Percentiles rank a stretch among this genome's conserved stretches.
Evolutionary conservation across 2,113 vertebrate species (phyloP).

Genomic region (Pterocles gutturalis): DNA sequence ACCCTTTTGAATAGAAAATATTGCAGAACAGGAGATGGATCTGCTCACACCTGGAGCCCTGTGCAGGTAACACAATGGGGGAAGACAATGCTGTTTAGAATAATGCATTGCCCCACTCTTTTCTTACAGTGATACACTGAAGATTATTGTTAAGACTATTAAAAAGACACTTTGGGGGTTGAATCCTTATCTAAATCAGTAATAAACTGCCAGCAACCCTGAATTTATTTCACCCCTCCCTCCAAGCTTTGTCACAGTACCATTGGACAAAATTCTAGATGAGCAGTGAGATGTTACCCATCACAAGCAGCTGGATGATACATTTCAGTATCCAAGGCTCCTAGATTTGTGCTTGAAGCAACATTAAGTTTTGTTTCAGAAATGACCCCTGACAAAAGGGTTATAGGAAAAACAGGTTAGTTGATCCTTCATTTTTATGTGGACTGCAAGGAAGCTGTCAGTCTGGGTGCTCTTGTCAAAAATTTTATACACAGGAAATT

Average conservation of each 20-base stretch:
- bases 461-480: neutral
- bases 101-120: neutral
- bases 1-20: neutral
- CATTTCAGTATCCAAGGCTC: neutral
- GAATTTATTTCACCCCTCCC: neutral
- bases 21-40: neutral
- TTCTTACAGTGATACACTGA: neutral
- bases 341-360: neutral
- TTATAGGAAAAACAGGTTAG: neutral
- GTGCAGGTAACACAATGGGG: rapidly evolving
- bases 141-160: neutral
- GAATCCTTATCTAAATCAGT: neutral
- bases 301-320: neutral
- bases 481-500: neutral
- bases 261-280: neutral
- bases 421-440: neutral
- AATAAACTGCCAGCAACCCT: neutral
- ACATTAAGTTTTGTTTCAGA: neutral
- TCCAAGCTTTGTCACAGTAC: neutral
- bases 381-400: rapidly evolving
- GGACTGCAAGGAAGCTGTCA: neutral
- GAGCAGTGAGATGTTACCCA: neutral
- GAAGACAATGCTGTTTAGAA: neutral
- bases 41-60: neutral
- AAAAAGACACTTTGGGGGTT: neutral